A percentile compares a stretch with the other conserved stretches of the same genome.
Conservation (phyloP, 1,140 invertebrate genomes). For the Cydia strobilella region DNA sequence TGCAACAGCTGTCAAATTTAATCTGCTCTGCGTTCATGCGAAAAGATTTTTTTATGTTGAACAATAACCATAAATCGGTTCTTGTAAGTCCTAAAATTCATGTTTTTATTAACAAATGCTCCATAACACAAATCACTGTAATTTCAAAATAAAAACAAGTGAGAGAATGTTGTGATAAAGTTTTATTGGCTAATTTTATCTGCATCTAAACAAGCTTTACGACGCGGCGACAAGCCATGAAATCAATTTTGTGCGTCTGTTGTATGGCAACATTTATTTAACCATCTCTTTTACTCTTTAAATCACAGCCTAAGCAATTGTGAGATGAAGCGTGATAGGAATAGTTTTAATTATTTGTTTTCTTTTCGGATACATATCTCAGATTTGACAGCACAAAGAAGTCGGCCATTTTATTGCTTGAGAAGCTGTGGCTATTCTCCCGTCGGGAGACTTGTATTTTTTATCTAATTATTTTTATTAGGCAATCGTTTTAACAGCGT, state of each 20-base stretch:
- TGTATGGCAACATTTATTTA: slow-evolving; percentile 56
- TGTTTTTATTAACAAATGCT: not conserved
- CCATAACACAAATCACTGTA: not conserved
- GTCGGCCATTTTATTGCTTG: slow-evolving; percentile 79
- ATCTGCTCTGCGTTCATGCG: not conserved
- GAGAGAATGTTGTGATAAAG: no score
- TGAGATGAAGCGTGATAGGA: slow-evolving; percentile 68
- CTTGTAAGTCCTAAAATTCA: not conserved
- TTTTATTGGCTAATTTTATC: not conserved
- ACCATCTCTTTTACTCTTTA: slow-evolving; percentile 63
- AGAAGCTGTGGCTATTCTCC: slow-evolving; percentile 58
- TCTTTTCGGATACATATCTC: slow-evolving; percentile 69
- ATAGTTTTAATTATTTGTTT: slow-evolving; percentile 78
- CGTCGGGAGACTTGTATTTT: slow-evolving; percentile 55
- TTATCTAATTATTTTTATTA: slow-evolving; percentile 59
- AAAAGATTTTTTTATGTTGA: not conserved
- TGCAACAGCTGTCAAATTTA: slow-evolving; percentile 13
- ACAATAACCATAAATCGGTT: not conserved
- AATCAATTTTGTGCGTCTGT: slow-evolving; percentile 26
- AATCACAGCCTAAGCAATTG: slow-evolving; percentile 55
- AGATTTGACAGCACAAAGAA: slow-evolving; percentile 78
- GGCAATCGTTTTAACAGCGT: slow-evolving; percentile 54
- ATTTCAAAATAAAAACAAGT: not conserved
- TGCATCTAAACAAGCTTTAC: slow-evolving; percentile 20
- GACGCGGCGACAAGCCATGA: slow-evolving; percentile 29